Evolutionary conservation across 2,797 vertebrate species (phyloP), one percentile per base, ranked within the genome.

Genomic region (Macropus fuliginosus): DNA sequence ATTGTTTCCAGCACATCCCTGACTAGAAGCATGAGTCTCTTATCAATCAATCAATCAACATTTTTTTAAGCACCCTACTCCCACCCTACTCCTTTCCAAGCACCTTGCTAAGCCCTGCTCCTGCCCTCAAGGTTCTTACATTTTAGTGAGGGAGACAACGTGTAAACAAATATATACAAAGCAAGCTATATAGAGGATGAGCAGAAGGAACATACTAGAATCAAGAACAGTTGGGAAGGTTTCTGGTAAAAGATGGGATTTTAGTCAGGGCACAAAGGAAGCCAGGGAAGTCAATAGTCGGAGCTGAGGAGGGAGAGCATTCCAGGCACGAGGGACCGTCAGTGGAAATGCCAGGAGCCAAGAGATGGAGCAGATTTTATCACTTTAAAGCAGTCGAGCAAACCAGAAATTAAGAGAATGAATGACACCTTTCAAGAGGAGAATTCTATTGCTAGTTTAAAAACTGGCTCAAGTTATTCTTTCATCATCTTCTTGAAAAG

Each of bases 401-500:
- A 95, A 96, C 92, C 34, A 94, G 46, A 92, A 40, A 56, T 0
- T 9, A 56, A 54, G 54, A 81, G 56, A 54, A 91, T 74, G 91
- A 94, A 96, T 29, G 56, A 12, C 91, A 54, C 21, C 31, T 94
- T 52, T 91, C 52, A 90, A 34, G 91, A 50, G 40, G 91, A 13
- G 4, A 50, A 93, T 95, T 91, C 92, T 89, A 91, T 92, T 56
- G 4, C 54, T 93, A 28, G 12, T 90, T 90, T 57, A 81, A 94
- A 91, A 55, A 16, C 31, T 91, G n/a, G 13, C 66, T 54, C 56
- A 91, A 55, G 27, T 91, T 90, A 96, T 91, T 93, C 52, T 92
- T 92, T 95, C 21, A 55, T 57, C 81, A 92, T 56, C 91, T 16
- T 87, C 94, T 55, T 55, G 28, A 52, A 93, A 94, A 56, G 13